These are phyloP conservation scores for Physeter macrocephalus DNA, from an alignment of 2,113 vertebrate genomes.

Conservation along the genomic window DNA sequence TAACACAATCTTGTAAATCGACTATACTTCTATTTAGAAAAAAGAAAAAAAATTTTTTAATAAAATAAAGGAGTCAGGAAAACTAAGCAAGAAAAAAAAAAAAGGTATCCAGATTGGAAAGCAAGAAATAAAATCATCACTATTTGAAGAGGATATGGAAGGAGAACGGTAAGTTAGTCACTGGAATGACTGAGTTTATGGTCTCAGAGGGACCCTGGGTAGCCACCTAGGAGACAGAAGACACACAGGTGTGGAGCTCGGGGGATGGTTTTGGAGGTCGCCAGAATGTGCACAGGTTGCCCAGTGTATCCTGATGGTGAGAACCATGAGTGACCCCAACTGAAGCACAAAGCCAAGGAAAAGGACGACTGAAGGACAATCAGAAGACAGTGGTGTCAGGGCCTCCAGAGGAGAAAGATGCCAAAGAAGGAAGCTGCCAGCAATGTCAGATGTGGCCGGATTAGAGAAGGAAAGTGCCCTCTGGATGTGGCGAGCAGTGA, in stretches of 20 bases:
- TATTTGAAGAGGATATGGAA: neutral
- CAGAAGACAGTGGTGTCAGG: neutral
- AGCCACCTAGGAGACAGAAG: neutral
- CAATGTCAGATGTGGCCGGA: neutral
- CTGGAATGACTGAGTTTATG: accelerated
- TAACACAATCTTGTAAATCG: no score
- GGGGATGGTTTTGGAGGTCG: neutral
- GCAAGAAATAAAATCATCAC: neutral
- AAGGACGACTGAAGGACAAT: neutral
- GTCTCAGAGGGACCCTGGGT: neutral
- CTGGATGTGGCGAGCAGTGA: neutral
- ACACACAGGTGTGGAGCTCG: neutral
- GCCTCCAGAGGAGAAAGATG: neutral
- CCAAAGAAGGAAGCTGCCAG: neutral
- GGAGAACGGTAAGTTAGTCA: neutral
- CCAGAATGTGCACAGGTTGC: accelerated
- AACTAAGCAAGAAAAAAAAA: neutral
- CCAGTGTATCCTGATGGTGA: neutral
- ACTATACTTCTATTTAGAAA: no score
- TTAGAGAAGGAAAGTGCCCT: accelerated
- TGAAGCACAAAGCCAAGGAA: neutral
- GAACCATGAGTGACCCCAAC: neutral
- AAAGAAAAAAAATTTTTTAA: no score
- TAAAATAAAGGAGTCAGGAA: no score
- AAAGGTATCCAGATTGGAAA: neutral